Evolutionary conservation across 2,888 invertebrate species (phyloP).

Genomic region (Macrophya annulata): DNA sequence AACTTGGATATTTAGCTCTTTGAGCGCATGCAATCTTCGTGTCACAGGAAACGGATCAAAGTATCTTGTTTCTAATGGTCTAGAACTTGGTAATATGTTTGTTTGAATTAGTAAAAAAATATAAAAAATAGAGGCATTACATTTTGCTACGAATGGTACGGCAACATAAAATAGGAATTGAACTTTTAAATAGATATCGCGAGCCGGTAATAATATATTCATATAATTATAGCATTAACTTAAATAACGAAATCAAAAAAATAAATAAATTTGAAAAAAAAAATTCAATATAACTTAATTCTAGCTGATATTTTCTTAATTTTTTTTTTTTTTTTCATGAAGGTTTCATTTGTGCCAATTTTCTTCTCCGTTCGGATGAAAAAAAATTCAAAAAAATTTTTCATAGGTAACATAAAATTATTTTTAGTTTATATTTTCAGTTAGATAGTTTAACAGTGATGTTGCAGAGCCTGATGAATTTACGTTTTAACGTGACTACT

Average conservation of each 20-base stretch:
- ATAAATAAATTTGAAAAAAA: not conserved
- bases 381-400: constrained; percentile 12
- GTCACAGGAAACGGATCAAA: not conserved
- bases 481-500: constrained; percentile 40
- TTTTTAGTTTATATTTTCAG: constrained; percentile 46
- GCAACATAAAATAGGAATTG: constrained; percentile 54
- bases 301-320: constrained; percentile 28
- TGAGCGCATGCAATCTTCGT: constrained; percentile 9
- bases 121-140: constrained; percentile 16
- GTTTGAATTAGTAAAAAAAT: constrained; percentile 12
- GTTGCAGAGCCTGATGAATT: constrained; percentile 44
- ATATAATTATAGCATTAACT: constrained; percentile 36
- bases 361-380: not conserved
- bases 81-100: constrained; percentile 38
- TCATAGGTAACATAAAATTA: constrained; percentile 34
- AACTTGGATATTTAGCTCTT: constrained; percentile 23
- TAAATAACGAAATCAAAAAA: constrained; percentile 25
- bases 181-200: constrained; percentile 51
- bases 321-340: not conserved
- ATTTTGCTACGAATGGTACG: constrained; percentile 52
- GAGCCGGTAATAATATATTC: constrained; percentile 49
- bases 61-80: constrained; percentile 34
- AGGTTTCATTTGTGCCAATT: constrained; percentile 43
- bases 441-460: constrained; percentile 13
- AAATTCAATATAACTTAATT: constrained; percentile 18